Evolutionary conservation across 2,797 vertebrate genomes (phyloP).

Genomic region (Spinus pinus): DNA sequence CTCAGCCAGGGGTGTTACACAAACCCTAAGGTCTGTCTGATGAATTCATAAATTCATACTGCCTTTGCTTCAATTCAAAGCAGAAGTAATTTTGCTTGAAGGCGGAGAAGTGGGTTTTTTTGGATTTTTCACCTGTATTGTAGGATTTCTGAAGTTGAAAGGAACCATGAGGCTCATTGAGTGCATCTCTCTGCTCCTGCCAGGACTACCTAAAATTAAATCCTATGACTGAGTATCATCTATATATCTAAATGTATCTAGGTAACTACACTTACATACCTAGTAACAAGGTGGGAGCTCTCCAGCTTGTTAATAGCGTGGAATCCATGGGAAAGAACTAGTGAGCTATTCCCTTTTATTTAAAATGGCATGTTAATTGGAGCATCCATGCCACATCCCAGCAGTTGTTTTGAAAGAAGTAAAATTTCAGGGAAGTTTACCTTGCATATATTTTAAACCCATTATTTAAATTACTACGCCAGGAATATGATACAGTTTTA

Average conservation of each 20-base stretch:
- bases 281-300: not conserved
- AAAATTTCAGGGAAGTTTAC: not conserved
- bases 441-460: not conserved
- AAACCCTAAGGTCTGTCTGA: not conserved
- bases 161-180: not conserved
- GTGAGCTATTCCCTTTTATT: not conserved
- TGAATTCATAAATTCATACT: not conserved
- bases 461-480: not conserved
- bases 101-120: not conserved
- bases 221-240: rapidly evolving
- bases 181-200: not conserved
- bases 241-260: not conserved
- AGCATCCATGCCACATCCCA: not conserved
- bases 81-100: not conserved
- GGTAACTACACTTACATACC: not conserved
- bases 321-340: not conserved
- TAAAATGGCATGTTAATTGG: not conserved
- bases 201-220: not conserved
- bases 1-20: not conserved
- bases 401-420: not conserved
- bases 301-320: not conserved
- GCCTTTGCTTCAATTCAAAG: not conserved
- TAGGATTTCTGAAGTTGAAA: not conserved
- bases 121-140: not conserved
- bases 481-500: not conserved